Conservation (phyloP, 2,888 invertebrate species). For the Drosophila mettleri region DNA sequence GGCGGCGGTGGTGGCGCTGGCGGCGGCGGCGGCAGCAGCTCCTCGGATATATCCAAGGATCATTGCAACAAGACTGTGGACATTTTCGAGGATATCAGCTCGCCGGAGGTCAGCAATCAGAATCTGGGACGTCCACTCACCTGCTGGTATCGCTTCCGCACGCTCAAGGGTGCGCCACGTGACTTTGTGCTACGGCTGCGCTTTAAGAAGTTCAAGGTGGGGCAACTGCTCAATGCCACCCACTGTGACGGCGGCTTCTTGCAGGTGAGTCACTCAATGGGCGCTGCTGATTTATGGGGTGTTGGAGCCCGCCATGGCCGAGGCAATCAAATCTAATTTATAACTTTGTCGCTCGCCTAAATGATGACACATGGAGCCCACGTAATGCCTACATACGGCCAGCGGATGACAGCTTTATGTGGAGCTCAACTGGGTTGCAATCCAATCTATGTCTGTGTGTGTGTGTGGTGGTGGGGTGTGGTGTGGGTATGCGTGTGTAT, state of each 20-base stretch:
- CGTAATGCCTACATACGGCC: constrained; percentile 29
- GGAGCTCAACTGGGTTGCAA: constrained; percentile 2
- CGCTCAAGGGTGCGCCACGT: constrained; percentile 93
- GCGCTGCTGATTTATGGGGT: constrained; percentile 71
- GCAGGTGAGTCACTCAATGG: constrained; percentile 88
- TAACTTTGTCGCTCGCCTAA: constrained; percentile 57
- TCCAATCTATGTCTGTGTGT: constrained; percentile 46
- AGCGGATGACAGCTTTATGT: constrained; percentile 55
- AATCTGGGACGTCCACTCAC: constrained; percentile 94
- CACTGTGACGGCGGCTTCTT: constrained; percentile 95
- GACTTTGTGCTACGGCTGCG: constrained; percentile 95
- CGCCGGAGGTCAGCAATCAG: constrained; percentile 92
- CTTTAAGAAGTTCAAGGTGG: constrained; percentile 97
- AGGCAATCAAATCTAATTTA: constrained; percentile 80
- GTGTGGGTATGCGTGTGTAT: not conserved
- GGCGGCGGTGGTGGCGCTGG: constrained; percentile 65
- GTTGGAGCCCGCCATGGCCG: not conserved
- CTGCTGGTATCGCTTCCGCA: constrained; percentile 95
- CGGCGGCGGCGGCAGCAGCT: constrained; percentile 71
- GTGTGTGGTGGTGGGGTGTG: constrained; percentile 9
- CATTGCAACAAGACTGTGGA: constrained; percentile 98
- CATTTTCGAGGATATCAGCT: constrained; percentile 95
- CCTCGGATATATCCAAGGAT: constrained; percentile 87
- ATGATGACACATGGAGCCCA: constrained; percentile 73
- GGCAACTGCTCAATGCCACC: constrained; percentile 93